Base-by-base conservation (phyloP, 1,140 invertebrate species). In the Pseudomyrmex sp. region DNA sequence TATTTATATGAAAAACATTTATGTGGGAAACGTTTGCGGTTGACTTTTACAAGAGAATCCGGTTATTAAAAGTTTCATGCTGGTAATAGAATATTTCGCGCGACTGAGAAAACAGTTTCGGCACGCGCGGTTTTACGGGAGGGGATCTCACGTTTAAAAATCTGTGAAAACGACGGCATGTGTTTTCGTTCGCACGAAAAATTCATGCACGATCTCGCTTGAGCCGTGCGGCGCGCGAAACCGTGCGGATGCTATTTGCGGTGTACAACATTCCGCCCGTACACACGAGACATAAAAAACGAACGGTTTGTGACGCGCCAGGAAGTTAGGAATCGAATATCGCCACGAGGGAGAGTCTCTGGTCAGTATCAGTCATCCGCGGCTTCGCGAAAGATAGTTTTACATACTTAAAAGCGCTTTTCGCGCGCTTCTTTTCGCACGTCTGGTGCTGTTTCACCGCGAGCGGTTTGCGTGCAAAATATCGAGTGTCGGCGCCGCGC, bases 371-470 rank as follows among this genome's bases (percentile, higher is more conserved):
- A 20, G 2, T 26, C 46, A 18, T 18, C 7, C 1, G 5, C 35
- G 35, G 35, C 35, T 35, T 12, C 35, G 20, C 20, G 20, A 70
- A 58, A 8, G 65, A 50, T 50, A 80, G 54, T 50, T 80, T 59
- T 80, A 61, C 44, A 70, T 79, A 58, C 52, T 79, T 68, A 69
- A 69, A 46, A 70, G 63, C 62, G 13, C 35, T 69, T 13, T 10
- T 69, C 10, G 18, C 20, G 10, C 35, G 50, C 50, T 56, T 77
- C 46, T 18, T 69, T 69, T 69, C 46, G 46, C 63, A 46, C n/a
- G 44, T 12, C 46, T 35, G 35, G 35, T 35, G 35, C 46, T 68
- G 50, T n/a, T 69, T 52, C 18, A 48, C 46, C 46, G 9, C 35
- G 2, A 48, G 48, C 1, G 35, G 2, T 35, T 35, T 2, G 4